Percentiles rank a stretch among this genome's conserved stretches.
Conservation (phyloP, 1,140 invertebrate genomes). For the Macrotrachela quadricornifera region DNA sequence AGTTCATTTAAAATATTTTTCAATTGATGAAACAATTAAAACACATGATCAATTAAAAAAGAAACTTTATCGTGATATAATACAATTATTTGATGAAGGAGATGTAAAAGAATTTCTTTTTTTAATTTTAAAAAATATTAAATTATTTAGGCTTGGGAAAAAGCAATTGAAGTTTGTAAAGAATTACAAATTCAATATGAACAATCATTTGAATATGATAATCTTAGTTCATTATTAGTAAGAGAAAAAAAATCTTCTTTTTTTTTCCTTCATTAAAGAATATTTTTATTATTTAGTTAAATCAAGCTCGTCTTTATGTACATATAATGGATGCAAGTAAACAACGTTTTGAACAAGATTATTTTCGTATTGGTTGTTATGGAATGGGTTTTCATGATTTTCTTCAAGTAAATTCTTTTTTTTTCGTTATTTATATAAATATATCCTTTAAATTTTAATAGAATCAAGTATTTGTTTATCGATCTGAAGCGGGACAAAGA, state of each 20-base stretch:
- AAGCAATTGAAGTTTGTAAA: slow-evolving; percentile 4
- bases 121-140: no score
- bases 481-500: no score
- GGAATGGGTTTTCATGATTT: background rate
- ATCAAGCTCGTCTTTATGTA: no score
- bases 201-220: slow-evolving; percentile 1
- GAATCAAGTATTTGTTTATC: no score
- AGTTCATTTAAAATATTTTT: background rate
- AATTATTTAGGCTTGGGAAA: slow-evolving; percentile 1
- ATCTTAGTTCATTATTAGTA: background rate
- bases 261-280: no score
- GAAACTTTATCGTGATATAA: background rate
- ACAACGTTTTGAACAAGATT: background rate
- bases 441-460: no score
- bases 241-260: no score
- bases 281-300: no score
- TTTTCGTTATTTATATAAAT: no score
- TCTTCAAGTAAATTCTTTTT: background rate
- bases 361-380: slow-evolving; percentile 6
- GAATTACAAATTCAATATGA: slow-evolving; percentile 1
- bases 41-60: slow-evolving; percentile 2
- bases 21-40: background rate
- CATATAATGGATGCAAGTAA: background rate
- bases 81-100: background rate
- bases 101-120: no score